Percentiles rank a stretch among this genome's conserved stretches.
Conservation (phyloP, 1,140 invertebrate species). For the Drosophila rhopaloa region DNA sequence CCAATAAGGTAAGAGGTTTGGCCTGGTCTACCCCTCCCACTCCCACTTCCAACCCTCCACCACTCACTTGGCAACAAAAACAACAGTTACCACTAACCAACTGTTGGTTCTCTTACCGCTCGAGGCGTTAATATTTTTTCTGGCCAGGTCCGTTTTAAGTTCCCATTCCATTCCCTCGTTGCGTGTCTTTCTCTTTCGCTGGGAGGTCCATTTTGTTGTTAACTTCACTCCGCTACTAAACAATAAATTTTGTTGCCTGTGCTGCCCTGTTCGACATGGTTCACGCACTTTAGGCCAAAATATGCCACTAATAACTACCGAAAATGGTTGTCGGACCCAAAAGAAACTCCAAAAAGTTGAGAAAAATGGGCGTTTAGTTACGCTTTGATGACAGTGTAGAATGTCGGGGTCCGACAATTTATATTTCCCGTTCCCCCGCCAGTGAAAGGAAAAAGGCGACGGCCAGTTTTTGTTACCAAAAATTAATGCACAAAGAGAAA, state of each 20-base stretch:
- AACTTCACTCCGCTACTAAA: slow-evolving; percentile 64
- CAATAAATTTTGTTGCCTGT: slow-evolving; percentile 78
- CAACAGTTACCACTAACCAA: slow-evolving; percentile 75
- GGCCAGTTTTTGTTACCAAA: slow-evolving; percentile 29
- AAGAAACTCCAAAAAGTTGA: slow-evolving; percentile 64
- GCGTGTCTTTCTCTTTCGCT: slow-evolving; percentile 61
- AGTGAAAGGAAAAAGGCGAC: slow-evolving; percentile 34
- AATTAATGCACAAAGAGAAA: slow-evolving; percentile 25
- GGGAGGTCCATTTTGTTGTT: slow-evolving; percentile 82
- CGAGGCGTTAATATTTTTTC: slow-evolving; percentile 76
- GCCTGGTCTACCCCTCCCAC: slow-evolving; percentile 18
- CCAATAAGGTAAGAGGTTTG: slow-evolving; percentile 78
- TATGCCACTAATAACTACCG: slow-evolving; percentile 83
- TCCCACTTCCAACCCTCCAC: slow-evolving; percentile 6
- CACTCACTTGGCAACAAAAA: slow-evolving; percentile 59
- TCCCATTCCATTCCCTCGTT: slow-evolving; percentile 55
- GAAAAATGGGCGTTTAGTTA: slow-evolving; percentile 84
- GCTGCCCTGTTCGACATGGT: slow-evolving; percentile 74
- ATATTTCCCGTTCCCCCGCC: slow-evolving; percentile 71
- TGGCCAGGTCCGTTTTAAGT: slow-evolving; percentile 43
- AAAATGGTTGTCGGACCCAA: slow-evolving; percentile 63
- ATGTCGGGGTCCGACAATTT: slow-evolving; percentile 66
- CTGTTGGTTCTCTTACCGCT: slow-evolving; percentile 60
- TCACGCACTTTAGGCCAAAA: slow-evolving; percentile 83
- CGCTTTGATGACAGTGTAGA: slow-evolving; percentile 84